These are phyloP conservation scores for Diplosoma virens DNA, from an alignment of 23 tunicate genomes.

Conservation along the genomic window DNA sequence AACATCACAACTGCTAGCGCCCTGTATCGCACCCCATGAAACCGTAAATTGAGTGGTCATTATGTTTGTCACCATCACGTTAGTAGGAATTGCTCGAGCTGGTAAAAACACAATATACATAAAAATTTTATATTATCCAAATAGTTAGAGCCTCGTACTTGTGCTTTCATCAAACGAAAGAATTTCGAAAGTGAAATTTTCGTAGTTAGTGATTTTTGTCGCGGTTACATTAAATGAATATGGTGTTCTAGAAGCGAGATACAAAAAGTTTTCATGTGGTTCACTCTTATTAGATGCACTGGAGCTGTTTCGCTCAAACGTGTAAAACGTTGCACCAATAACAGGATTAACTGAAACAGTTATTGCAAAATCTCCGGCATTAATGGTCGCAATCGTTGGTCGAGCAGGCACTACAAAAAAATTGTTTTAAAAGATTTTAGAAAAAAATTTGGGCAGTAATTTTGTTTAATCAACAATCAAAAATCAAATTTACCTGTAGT, in stretches of 20 bases:
- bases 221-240: constrained; percentile 1
- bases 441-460: background rate
- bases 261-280: background rate
- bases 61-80: constrained; percentile 3
- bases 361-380: background rate
- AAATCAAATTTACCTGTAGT: constrained; percentile 5
- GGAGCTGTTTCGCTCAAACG: too few relatives aligned
- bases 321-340: constrained; percentile 8
- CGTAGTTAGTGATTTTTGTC: too few relatives aligned
- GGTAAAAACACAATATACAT: too few relatives aligned
- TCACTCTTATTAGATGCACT: too few relatives aligned
- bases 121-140: background rate
- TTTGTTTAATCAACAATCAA: background rate
- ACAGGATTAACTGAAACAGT: background rate
- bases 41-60: constrained; percentile 16
- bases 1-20: constrained; percentile 20
- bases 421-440: background rate
- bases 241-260: background rate
- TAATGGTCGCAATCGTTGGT: background rate
- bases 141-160: too few relatives aligned
- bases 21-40: constrained; percentile 1
- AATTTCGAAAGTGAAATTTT: constrained; percentile 3
- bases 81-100: constrained; percentile 21
- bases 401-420: background rate
- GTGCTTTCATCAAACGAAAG: background rate